Conservation (phyloP, 2,797 vertebrate genomes). For the Setipinna tenuifilis region DNA sequence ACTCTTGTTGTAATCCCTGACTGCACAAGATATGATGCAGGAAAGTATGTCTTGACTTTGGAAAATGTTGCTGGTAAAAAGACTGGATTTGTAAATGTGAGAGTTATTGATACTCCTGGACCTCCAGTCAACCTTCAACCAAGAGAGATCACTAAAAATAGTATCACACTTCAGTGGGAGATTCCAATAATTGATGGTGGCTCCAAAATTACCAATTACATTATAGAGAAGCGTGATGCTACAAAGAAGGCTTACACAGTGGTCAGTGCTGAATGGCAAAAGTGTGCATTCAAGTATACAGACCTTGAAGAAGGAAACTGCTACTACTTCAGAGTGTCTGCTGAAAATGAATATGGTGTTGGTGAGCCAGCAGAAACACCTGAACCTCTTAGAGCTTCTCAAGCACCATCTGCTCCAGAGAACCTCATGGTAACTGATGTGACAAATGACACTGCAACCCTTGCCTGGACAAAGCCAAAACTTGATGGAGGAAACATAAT, state of each 20-base stretch:
- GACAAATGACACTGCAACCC: slow-evolving; percentile 86
- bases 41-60: slow-evolving; percentile 93
- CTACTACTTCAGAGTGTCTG: slow-evolving; percentile 95
- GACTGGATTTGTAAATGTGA: slow-evolving; percentile 95
- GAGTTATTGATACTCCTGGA: slow-evolving; percentile 94
- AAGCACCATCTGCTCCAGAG: slow-evolving; percentile 92
- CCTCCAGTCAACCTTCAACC: slow-evolving; percentile 93
- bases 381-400: slow-evolving; percentile 91
- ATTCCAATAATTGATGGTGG: slow-evolving; percentile 97
- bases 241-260: slow-evolving; percentile 95
- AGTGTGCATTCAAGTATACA: slow-evolving; percentile 89
- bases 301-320: slow-evolving; percentile 91
- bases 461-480: slow-evolving; percentile 94
- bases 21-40: slow-evolving; percentile 94
- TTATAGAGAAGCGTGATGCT: slow-evolving; percentile 94
- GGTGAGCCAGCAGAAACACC: slow-evolving; percentile 93
- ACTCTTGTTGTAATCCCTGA: slow-evolving; percentile 93
- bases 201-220: slow-evolving; percentile 94
- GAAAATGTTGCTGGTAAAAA: slow-evolving; percentile 98
- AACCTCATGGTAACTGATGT: slow-evolving; percentile 94
- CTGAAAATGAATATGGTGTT: slow-evolving; percentile 95
- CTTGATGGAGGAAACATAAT: slow-evolving; percentile 96
- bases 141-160: slow-evolving; percentile 92
- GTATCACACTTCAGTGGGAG: slow-evolving; percentile 96
- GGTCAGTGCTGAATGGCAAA: slow-evolving; percentile 90